Evolutionary conservation across 1,140 invertebrate species (phyloP).

Genomic region (Philaenus spumarius): DNA sequence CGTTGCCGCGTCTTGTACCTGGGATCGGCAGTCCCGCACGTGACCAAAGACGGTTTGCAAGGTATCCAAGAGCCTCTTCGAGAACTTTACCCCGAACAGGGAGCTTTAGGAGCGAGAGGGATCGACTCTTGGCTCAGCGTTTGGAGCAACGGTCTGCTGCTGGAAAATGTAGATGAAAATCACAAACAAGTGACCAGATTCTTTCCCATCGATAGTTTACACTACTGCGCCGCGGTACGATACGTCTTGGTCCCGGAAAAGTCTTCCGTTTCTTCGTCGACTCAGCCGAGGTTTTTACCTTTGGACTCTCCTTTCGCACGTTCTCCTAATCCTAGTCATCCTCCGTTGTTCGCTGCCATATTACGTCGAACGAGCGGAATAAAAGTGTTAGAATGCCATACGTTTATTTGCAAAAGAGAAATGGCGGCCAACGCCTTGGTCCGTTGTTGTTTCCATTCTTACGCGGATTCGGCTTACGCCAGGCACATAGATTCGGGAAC

Average conservation of each 20-base stretch:
- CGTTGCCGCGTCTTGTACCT: slow-evolving; percentile 96
- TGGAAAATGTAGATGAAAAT: slow-evolving; percentile 96
- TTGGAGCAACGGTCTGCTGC: slow-evolving; percentile 91
- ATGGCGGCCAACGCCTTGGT: slow-evolving; percentile 91
- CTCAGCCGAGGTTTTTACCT: slow-evolving; percentile 82
- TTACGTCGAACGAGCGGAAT: slow-evolving; percentile 93
- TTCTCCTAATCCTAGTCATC: slow-evolving; percentile 74
- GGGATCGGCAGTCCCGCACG: slow-evolving; percentile 93
- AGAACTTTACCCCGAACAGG: slow-evolving; percentile 92
- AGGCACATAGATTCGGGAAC: slow-evolving; percentile 60
- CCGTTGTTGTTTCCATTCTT: slow-evolving; percentile 90
- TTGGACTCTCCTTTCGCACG: slow-evolving; percentile 93
- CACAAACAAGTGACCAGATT: slow-evolving; percentile 91
- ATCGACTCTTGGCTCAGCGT: slow-evolving; percentile 97
- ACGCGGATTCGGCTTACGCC: slow-evolving; percentile 88
- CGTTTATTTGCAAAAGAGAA: slow-evolving; percentile 95
- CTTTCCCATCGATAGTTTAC: slow-evolving; percentile 93
- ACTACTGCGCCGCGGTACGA: slow-evolving; percentile 95
- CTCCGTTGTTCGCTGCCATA: slow-evolving; percentile 96
- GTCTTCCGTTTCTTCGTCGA: slow-evolving; percentile 42
- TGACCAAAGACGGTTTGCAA: slow-evolving; percentile 95
- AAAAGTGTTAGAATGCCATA: slow-evolving; percentile 98
- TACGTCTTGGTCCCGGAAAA: slow-evolving; percentile 52
- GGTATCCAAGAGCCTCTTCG: slow-evolving; percentile 96
- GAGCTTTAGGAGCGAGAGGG: slow-evolving; percentile 74